phyloP scores from a whole-genome alignment of 2,113 vertebrate genomes.

The Diphyllodes magnificus region DNA sequence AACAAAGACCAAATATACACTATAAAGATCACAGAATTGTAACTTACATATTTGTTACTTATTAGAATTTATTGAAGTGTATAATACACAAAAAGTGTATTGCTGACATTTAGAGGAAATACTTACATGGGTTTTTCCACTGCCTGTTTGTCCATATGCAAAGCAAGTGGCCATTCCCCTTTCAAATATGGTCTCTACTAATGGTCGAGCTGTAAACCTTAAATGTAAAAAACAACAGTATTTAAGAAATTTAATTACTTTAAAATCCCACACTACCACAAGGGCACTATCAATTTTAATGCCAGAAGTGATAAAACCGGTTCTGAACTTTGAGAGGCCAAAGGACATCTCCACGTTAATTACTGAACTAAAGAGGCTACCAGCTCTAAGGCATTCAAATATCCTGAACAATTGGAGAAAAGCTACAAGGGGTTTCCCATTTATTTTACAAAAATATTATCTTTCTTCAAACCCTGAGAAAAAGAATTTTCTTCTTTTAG shows the following conservation, averaged over 20 bases:
- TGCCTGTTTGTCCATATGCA: slow-evolving; percentile 96
- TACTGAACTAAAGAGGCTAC: not conserved
- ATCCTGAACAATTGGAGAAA: not conserved
- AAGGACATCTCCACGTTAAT: not conserved
- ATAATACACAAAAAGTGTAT: not conserved
- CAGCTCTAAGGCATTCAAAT: not conserved
- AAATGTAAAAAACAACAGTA: not conserved
- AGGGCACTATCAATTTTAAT: not conserved
- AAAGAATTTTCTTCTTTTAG: not conserved
- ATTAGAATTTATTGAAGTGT: not conserved
- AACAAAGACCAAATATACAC: too few species aligned
- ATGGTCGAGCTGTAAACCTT: slow-evolving; percentile 95
- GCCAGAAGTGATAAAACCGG: not conserved
- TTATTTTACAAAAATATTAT: not conserved
- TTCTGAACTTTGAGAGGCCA: not conserved
- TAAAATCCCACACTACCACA: too few species aligned
- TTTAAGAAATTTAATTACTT: too few species aligned
- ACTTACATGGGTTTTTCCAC: slow-evolving; percentile 97
- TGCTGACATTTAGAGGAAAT: not conserved
- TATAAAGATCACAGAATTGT: not conserved
- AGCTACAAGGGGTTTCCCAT: not conserved
- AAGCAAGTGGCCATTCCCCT: slow-evolving; percentile 98
- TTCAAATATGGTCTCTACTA: slow-evolving; percentile 97
- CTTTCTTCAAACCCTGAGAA: not conserved
- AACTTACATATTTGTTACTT: not conserved